Conservation (phyloP, 2,888 invertebrate species). For the Folsomia manolachei region DNA sequence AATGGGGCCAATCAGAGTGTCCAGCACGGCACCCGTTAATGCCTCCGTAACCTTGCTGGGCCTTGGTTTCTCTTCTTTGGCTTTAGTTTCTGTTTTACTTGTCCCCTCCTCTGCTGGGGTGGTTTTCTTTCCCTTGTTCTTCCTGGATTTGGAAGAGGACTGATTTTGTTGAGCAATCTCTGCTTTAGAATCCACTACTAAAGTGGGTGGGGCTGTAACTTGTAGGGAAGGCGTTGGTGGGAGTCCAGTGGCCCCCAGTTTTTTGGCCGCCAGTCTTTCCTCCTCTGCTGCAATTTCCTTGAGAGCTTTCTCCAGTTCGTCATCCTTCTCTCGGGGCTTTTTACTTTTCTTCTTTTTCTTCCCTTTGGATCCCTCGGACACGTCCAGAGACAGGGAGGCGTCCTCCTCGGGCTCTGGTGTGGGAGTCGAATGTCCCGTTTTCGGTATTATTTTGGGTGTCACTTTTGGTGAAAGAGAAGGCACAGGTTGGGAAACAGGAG, state of each 20-base stretch:
- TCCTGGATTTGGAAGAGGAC: conserved; percentile 16
- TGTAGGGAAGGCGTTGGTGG: neutral
- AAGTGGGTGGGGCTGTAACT: too few species aligned
- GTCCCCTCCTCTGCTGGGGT: neutral
- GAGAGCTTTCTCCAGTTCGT: conserved; percentile 43
- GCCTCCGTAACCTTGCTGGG: too few species aligned
- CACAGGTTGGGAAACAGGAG: neutral
- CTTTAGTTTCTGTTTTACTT: neutral
- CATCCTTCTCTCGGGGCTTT: conserved; percentile 29
- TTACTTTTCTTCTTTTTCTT: conserved; percentile 30
- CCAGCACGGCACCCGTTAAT: neutral
- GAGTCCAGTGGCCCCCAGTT: conserved; percentile 14
- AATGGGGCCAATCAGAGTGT: neutral
- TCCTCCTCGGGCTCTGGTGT: neutral
- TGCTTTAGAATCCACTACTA: conserved; percentile 28
- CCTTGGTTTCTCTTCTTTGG: neutral
- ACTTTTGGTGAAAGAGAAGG: too few species aligned
- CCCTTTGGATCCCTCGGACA: neutral
- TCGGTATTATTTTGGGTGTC: too few species aligned
- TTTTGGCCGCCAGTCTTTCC: conserved; percentile 27
- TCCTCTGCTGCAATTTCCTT: conserved; percentile 35
- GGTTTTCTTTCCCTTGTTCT: neutral
- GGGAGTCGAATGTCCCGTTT: too few species aligned
- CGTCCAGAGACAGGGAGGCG: neutral
- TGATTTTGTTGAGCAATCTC: conserved; percentile 7